Base-by-base conservation (phyloP, 2,113 vertebrate genomes). In the Sylvia atricapilla region DNA sequence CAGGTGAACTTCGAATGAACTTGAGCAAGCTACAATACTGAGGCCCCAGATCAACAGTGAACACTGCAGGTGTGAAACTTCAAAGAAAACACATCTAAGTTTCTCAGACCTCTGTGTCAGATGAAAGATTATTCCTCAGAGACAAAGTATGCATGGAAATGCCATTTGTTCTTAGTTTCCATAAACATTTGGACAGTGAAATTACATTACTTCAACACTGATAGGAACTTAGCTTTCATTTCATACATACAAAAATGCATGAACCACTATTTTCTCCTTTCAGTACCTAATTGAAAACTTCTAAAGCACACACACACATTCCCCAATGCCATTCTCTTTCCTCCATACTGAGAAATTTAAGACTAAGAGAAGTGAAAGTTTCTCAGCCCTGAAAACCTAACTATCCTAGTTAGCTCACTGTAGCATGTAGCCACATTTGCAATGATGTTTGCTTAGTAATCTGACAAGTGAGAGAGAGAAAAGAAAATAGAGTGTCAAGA, bases 361-460 rank as follows among this genome's bases (percentile, higher is more conserved):
- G 13, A 46, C 14, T n/a, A 66, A 59, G 28, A 35, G 8, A 56
- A 82, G 8, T 15, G n/a, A 28, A 78, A 44, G 18, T 20, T 88
- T 83, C 60, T 68, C 58, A 90, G 44, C n/a, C 46, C 35, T 39
- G 33, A 52, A 82, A 72, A n/a, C 15, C 19, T 30, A 82, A 15
- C 24, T 62, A 17, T 47, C 47, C 21, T 70, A 59, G 10, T n/a
- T 68, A 56, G 23, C 37, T 68, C 15, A 49, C 25, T 63, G 66
- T 58, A 60, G 30, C 1, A 1, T 1, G 2, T 2, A 63, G 10
- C 39, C 31, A 28, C 10, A 50, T 31, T 47, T 37, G 39, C 23
- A 50, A 27, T 22, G 23, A 59, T 24, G 22, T 67, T 85, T 82
- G 23, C 19, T 70, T 64, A 75, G 31, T 63, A 70, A 53, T 8